A percentile compares a stretch with the other conserved stretches of the same genome.
Evolutionary conservation across 2,888 invertebrate genomes (phyloP).

Genomic region (Acanthopleura granulata): DNA sequence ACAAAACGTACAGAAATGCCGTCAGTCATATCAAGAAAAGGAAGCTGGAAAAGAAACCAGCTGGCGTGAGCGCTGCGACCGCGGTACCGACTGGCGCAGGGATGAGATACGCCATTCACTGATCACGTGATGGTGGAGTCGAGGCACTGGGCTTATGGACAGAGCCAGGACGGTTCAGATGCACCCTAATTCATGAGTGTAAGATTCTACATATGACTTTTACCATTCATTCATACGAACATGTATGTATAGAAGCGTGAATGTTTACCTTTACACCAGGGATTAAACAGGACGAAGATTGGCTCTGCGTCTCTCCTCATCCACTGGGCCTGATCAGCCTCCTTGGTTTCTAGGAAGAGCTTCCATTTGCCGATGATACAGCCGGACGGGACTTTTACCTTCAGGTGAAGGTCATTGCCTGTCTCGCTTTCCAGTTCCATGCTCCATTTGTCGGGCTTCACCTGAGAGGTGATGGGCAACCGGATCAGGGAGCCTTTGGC

Average conservation of each 20-base stretch:
- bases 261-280: constrained; percentile 87
- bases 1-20: constrained; percentile 22
- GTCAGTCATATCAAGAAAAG: no score
- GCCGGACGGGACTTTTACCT: constrained; percentile 47
- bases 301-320: constrained; percentile 67
- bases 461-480: constrained; percentile 39
- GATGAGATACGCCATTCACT: no score
- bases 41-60: no score
- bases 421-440: constrained; percentile 35
- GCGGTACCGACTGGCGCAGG: no score
- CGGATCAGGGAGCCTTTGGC: constrained; percentile 50
- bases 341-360: constrained; percentile 45
- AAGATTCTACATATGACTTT: no score
- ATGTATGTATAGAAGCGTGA: neutral
- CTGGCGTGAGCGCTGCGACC: no score
- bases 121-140: no score
- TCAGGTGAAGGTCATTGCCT: constrained; percentile 34
- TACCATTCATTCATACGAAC: no score
- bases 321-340: constrained; percentile 55
- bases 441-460: constrained; percentile 45
- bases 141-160: no score
- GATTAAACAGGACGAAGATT: constrained; percentile 87
- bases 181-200: no score
- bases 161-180: no score
- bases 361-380: constrained; percentile 53